Base-by-base conservation (phyloP, 1,140 invertebrate genomes). In the Listronotus bonariensis region DNA sequence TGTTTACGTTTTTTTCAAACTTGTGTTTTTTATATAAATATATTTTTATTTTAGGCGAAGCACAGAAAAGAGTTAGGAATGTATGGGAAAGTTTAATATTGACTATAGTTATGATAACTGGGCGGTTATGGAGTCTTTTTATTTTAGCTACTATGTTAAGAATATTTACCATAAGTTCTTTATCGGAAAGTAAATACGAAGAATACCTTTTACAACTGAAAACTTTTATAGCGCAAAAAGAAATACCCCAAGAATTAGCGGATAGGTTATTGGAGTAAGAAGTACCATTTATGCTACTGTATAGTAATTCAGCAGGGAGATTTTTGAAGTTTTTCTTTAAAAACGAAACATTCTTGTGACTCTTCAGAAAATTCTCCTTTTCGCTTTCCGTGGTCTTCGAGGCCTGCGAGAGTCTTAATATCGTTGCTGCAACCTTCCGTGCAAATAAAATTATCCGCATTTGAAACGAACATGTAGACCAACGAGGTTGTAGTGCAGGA, bases 171-270 rank as follows among this genome's bases (percentile, higher is more conserved):
- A 32, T 61, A 6, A 18, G 43, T 26, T 43, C 58, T 6, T 12
- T 69, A 15, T 65, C 68, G 7, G 68, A 61, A 31, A 69, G 68
- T 15, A 52, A 57, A 15, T 69, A 65, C 51, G 68, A 69, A 42
- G 26, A 65, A 18, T 52, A 56, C 15, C 31, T 65, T 12, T 11
- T 26, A 5, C 56, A 57, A 42, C 48, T 69, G 15, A 12, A 49
- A 14, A 61, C 41, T 6, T 69, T 56, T 15, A 58, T 69, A 6
- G 26, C 15, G 1, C 40, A 58, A 7, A 56, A 60, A 32, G 43
- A 65, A 14, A 17, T 69, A 18, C 57, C 68, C 0, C 6, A 34
- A 6, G 18, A 57, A 8, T 41, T 69, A 12, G 17, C 45, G 18
- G 12, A 43, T 14, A 42, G 45, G 11, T 17, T 69, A 32, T 31